phyloP scores from a whole-genome alignment of 2,888 invertebrate species.

The Antitype chi region DNA sequence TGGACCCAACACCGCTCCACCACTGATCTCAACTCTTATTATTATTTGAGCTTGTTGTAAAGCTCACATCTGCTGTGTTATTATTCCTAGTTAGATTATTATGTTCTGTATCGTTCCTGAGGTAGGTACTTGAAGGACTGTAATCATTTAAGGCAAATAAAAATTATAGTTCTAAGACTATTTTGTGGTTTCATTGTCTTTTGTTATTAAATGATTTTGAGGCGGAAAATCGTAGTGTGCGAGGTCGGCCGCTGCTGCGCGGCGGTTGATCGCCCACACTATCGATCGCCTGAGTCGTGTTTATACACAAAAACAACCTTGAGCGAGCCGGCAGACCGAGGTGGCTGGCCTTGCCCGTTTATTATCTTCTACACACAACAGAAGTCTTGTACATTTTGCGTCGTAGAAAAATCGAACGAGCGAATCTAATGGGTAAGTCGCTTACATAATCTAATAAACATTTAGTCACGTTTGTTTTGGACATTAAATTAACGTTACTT shows the following conservation, averaged over 20 bases:
- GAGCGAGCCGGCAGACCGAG: constrained; percentile 70
- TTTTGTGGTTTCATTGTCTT: constrained; percentile 70
- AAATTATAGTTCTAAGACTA: constrained; percentile 73
- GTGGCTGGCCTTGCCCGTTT: constrained; percentile 76
- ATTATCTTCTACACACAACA: constrained; percentile 68
- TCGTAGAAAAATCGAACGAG: constrained; percentile 63
- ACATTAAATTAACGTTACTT: constrained; percentile 15
- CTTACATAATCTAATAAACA: constrained; percentile 51
- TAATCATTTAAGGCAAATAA: constrained; percentile 87
- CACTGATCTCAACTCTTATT: constrained; percentile 84
- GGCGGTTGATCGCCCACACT: constrained; percentile 58
- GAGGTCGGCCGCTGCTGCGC: constrained; percentile 66
- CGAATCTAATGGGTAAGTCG: constrained; percentile 19
- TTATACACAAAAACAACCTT: constrained; percentile 90
- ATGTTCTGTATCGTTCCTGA: constrained; percentile 80
- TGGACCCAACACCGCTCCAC: constrained; percentile 85
- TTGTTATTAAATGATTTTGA: constrained; percentile 48
- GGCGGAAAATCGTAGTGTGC: constrained; percentile 62
- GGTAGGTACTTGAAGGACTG: constrained; percentile 83
- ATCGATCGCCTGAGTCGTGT: constrained; percentile 73
- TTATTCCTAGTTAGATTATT: constrained; percentile 87
- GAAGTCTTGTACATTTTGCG: constrained; percentile 66
- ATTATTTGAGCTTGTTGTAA: constrained; percentile 85
- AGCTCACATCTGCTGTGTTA: constrained; percentile 88
- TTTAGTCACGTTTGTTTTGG: constrained; percentile 43